These are phyloP conservation scores for Myotis pilosus DNA, from an alignment of 2,797 vertebrate species.

Conservation along the genomic window DNA sequence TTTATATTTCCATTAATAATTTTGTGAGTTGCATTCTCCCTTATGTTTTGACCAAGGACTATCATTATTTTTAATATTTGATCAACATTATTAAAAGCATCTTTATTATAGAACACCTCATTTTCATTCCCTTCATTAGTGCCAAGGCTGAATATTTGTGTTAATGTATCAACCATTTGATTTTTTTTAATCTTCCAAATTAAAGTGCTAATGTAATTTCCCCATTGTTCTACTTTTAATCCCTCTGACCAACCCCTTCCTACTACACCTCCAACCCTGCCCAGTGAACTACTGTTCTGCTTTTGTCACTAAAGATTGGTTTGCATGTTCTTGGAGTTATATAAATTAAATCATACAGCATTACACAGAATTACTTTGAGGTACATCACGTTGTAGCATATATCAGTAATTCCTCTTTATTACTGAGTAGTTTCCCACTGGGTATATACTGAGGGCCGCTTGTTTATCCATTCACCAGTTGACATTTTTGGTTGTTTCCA, in stretches of 20 bases:
- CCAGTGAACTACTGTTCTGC: no score
- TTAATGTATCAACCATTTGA: background rate
- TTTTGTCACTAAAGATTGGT: background rate
- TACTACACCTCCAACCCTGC: accelerated
- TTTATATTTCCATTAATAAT: background rate
- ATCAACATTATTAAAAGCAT: background rate
- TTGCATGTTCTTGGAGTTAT: background rate
- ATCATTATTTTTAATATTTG: background rate
- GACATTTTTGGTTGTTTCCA: background rate
- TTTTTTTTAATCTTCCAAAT: background rate
- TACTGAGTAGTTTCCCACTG: background rate
- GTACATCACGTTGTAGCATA: background rate
- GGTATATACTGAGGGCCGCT: background rate
- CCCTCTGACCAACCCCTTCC: background rate
- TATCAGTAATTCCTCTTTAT: background rate
- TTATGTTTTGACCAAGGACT: background rate
- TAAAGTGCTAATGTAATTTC: background rate
- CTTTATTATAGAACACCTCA: background rate
- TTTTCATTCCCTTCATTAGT: background rate
- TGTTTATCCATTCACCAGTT: background rate
- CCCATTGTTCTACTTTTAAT: background rate
- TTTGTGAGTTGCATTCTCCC: background rate
- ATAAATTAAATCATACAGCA: background rate
- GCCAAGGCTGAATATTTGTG: background rate
- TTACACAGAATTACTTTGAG: background rate